Evolutionary conservation across 2,113 vertebrate species (phyloP).

Genomic region (Chunga burmeisteri): DNA sequence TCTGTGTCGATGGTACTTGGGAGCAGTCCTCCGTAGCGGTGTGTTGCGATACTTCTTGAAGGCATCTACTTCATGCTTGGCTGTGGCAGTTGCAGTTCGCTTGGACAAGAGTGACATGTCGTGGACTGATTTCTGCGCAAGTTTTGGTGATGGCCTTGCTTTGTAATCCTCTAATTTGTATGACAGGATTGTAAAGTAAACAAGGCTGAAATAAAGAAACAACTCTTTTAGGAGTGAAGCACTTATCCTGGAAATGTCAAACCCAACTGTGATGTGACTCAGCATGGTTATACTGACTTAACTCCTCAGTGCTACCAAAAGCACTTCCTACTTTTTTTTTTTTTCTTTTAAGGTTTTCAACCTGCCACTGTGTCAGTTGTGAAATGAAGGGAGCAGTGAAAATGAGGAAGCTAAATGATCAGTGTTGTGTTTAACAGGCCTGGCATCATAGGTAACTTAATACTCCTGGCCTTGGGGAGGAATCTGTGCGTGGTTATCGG

Average conservation of each 20-base stretch:
- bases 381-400: background rate
- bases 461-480: background rate
- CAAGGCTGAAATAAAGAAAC: background rate
- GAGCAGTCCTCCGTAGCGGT: background rate
- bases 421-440: background rate
- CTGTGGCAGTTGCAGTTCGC: background rate
- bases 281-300: background rate
- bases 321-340: background rate
- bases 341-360: background rate
- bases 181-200: background rate
- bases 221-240: background rate
- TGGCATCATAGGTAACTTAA: background rate
- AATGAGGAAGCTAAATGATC: background rate
- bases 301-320: background rate
- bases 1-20: background rate
- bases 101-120: rapidly evolving
- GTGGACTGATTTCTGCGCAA: rapidly evolving
- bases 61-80: background rate
- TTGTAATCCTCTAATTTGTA: background rate
- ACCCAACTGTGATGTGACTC: background rate
- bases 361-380: background rate
- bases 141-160: background rate
- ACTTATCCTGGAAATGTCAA: background rate
- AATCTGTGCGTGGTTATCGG: background rate
- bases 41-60: background rate